phyloP scores from a whole-genome alignment of 2,797 vertebrate species.

The Stomatorhinus walkeri region DNA sequence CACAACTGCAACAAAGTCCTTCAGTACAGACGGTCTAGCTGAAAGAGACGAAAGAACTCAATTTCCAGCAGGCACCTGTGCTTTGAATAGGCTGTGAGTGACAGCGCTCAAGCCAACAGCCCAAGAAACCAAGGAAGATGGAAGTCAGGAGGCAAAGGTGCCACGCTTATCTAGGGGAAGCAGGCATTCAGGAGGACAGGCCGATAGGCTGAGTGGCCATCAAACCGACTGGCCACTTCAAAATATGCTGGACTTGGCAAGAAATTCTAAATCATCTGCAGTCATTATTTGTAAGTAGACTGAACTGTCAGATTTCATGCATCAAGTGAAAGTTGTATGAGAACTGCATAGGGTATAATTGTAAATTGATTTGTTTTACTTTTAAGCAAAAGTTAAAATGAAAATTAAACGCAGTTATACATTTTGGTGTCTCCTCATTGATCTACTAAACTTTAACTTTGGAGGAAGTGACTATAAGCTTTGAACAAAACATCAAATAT shows the following conservation, averaged over 20 bases:
- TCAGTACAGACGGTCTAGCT: slow-evolving; percentile 34
- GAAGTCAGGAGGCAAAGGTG: slow-evolving; percentile 35
- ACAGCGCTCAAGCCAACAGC: slow-evolving; percentile 48
- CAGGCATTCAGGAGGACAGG: slow-evolving; percentile 35
- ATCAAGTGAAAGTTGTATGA: background rate
- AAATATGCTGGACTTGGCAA: background rate
- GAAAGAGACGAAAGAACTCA: slow-evolving; percentile 34
- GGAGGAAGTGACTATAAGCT: background rate
- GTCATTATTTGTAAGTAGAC: background rate
- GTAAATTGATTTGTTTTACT: background rate
- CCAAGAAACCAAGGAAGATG: slow-evolving; percentile 36
- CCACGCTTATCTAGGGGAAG: slow-evolving; percentile 26
- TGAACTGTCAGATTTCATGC: background rate
- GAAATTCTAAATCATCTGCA: background rate
- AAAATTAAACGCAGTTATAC: background rate
- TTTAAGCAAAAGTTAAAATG: background rate
- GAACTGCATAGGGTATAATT: background rate
- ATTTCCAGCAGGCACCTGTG: slow-evolving; percentile 36
- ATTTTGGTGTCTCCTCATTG: background rate
- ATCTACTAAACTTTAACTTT: background rate
- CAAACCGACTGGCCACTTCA: slow-evolving; percentile 18
- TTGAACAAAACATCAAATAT: background rate
- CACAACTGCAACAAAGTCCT: slow-evolving; percentile 27
- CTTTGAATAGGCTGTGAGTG: slow-evolving; percentile 44
- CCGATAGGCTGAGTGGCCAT: slow-evolving; percentile 27